Conservation (phyloP, 2,797 vertebrate species). For the Neosilurus hyrtlii region DNA sequence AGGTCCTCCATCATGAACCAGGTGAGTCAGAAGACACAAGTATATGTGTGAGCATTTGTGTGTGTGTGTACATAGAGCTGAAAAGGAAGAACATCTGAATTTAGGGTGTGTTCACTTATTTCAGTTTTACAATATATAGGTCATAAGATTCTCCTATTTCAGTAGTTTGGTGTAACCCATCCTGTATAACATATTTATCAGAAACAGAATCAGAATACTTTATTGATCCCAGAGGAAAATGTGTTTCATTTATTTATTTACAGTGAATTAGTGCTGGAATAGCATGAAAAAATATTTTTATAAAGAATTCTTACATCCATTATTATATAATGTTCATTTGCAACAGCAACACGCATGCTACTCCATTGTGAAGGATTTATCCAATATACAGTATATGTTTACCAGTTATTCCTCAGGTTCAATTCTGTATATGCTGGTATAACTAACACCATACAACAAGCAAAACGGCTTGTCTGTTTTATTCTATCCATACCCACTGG, state of each 20-base stretch:
- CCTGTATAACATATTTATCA: not conserved
- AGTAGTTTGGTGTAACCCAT: not conserved
- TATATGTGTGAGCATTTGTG: not conserved
- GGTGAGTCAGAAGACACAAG: conserved; percentile 67
- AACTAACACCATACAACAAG: no score
- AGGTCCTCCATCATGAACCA: conserved; percentile 99
- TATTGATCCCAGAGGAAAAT: no score
- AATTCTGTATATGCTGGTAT: no score
- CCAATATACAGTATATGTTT: not conserved
- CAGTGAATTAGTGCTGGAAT: not conserved
- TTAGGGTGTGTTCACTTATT: not conserved
- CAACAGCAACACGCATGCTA: not conserved
- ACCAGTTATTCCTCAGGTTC: no score
- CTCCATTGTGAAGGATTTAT: not conserved
- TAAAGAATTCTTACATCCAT: not conserved
- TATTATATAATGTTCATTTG: not conserved
- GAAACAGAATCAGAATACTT: no score
- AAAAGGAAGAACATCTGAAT: not conserved
- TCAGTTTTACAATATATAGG: not conserved
- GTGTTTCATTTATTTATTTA: no score
- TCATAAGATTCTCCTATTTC: not conserved
- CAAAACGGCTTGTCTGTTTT: no score
- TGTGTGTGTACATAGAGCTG: not conserved
- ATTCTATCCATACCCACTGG: no score
- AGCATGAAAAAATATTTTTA: not conserved